Evolutionary conservation across 2,797 vertebrate species (phyloP).

Genomic region (Microhierax caerulescens): DNA sequence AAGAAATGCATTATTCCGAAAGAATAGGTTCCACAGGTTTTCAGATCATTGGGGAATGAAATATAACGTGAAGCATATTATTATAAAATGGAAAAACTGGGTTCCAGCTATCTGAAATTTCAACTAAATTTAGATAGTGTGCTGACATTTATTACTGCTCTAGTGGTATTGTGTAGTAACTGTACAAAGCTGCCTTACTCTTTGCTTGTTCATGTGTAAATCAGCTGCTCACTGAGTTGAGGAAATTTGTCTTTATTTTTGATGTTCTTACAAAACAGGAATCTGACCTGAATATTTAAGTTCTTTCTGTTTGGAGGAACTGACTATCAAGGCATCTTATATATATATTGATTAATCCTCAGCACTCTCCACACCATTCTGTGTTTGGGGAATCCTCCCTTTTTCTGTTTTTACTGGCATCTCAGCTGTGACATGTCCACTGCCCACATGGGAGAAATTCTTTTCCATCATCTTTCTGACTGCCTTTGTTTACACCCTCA

Average conservation of each 20-base stretch:
- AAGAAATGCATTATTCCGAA: background rate
- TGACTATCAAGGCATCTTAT: background rate
- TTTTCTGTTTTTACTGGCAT: background rate
- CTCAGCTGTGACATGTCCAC: background rate
- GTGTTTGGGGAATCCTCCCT: background rate
- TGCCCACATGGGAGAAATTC: background rate
- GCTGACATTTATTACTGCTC: background rate
- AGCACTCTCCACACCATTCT: background rate
- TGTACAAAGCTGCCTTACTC: background rate
- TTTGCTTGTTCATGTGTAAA: background rate
- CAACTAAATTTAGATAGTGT: background rate
- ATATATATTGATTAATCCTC: background rate
- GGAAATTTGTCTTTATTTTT: background rate
- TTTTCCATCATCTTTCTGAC: background rate
- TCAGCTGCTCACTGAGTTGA: background rate
- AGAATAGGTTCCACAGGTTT: background rate
- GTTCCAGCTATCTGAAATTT: background rate
- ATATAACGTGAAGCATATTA: background rate
- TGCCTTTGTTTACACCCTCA: background rate
- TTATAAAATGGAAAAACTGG: background rate
- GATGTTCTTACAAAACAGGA: background rate
- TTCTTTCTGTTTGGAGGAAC: background rate
- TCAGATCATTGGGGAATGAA: background rate
- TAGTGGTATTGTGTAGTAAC: background rate
- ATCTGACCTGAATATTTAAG: background rate